These are phyloP conservation scores for Nylanderia fulva DNA, from an alignment of 1,140 invertebrate genomes.

Conservation along the genomic window DNA sequence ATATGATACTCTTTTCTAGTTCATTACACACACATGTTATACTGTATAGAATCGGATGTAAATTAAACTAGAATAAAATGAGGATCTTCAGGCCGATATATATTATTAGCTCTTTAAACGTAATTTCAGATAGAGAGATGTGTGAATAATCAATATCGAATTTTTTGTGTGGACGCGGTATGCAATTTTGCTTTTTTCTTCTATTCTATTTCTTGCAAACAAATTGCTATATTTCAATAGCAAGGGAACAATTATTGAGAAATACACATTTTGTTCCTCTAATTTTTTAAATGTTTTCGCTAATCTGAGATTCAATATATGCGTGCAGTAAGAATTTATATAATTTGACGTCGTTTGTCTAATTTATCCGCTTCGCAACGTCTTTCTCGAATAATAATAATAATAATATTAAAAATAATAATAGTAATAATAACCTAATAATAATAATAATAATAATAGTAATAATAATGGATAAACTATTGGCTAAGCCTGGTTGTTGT, in stretches of 20 bases:
- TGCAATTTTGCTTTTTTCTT: conserved; percentile 54
- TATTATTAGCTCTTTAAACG: conserved; percentile 60
- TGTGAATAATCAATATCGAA: conserved; percentile 59
- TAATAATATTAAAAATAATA: conserved; percentile 15
- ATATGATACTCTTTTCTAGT: conserved; percentile 53
- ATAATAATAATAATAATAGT: too few species aligned
- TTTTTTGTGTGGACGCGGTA: conserved; percentile 44
- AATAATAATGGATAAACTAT: conserved; percentile 66
- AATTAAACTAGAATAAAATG: conserved; percentile 63
- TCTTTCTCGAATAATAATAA: conserved; percentile 59
- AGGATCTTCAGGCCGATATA: conserved; percentile 57
- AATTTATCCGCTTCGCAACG: conserved; percentile 64
- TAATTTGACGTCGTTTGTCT: conserved; percentile 46
- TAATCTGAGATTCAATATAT: conserved; percentile 51
- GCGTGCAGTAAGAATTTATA: conserved; percentile 42
- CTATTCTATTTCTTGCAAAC: conserved; percentile 22
- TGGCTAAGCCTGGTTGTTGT: conserved; percentile 76
- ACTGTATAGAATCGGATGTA: conserved; percentile 67
- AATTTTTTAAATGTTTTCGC: conserved; percentile 24
- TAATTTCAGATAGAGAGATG: conserved; percentile 62
- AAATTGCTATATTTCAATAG: conserved; percentile 16
- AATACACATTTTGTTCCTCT: conserved; percentile 24
- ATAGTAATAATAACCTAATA: too few species aligned
- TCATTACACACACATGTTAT: conserved; percentile 24
- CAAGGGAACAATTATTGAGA: background rate